phyloP scores from a whole-genome alignment of 2,888 invertebrate genomes.

The Boloria euphrosyne region DNA sequence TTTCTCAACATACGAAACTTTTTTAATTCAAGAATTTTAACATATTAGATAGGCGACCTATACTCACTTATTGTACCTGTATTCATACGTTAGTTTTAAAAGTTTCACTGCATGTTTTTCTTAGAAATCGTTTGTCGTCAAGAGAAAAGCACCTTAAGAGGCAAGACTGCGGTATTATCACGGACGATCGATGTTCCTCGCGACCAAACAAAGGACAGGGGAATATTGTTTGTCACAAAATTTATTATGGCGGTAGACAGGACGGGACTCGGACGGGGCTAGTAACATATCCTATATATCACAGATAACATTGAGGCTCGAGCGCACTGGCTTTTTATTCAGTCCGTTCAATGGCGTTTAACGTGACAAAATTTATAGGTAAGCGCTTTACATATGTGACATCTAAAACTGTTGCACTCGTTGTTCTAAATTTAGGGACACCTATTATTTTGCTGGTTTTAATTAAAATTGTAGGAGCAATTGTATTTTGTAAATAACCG shows the following conservation, averaged over 20 bases:
- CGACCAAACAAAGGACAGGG: slow-evolving; percentile 71
- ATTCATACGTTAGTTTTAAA: background rate
- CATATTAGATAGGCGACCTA: too few relatives aligned
- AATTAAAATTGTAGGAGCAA: too few relatives aligned
- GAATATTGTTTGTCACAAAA: slow-evolving; percentile 80
- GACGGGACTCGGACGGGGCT: slow-evolving; percentile 48
- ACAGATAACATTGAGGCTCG: slow-evolving; percentile 42
- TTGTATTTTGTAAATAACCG: background rate
- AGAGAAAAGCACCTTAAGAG: slow-evolving; percentile 37
- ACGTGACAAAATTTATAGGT: slow-evolving; percentile 18
- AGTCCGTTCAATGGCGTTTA: slow-evolving; percentile 19
- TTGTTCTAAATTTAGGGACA: slow-evolving; percentile 9
- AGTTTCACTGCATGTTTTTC: background rate
- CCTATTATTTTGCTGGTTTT: background rate
- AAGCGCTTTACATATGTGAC: slow-evolving; percentile 15
- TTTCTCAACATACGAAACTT: too few relatives aligned
- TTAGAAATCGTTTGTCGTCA: slow-evolving; percentile 25
- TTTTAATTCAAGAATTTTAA: too few relatives aligned
- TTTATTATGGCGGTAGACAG: slow-evolving; percentile 71
- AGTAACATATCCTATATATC: slow-evolving; percentile 65
- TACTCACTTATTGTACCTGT: background rate
- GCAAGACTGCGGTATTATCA: slow-evolving; percentile 54
- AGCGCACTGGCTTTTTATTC: slow-evolving; percentile 36
- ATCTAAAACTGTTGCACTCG: slow-evolving; percentile 17
- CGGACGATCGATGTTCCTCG: slow-evolving; percentile 60